These are phyloP conservation scores for Daphoenositta chrysoptera DNA, from an alignment of 2,113 vertebrate species.

Conservation along the genomic window DNA sequence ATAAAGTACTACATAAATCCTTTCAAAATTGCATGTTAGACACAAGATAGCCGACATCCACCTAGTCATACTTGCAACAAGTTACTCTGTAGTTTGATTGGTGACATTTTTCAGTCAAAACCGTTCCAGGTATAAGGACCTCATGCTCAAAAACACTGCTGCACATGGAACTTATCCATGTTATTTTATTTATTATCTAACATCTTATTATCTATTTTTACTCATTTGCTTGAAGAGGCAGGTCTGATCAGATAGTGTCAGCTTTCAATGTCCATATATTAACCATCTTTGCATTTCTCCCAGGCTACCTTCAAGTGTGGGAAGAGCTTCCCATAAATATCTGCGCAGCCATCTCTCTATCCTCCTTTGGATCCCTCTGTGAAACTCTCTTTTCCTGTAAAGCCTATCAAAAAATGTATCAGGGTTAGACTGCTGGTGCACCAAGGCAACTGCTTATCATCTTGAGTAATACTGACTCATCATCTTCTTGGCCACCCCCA, in stretches of 20 bases:
- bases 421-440: neutral
- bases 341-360: neutral
- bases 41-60: neutral
- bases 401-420: neutral
- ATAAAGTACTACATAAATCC: neutral
- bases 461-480: slow-evolving; percentile 28
- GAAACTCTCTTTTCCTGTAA: neutral
- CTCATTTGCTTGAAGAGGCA: neutral
- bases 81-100: neutral
- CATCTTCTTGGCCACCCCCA: neutral
- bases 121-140: neutral
- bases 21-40: neutral
- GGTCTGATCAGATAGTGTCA: neutral
- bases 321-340: slow-evolving; percentile 14
- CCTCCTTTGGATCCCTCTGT: neutral
- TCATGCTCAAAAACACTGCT: neutral
- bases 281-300: neutral
- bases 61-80: neutral
- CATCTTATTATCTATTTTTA: neutral
- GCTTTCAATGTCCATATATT: neutral
- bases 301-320: neutral
- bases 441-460: neutral
- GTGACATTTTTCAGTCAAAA: neutral
- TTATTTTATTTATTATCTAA: neutral
- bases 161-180: neutral